Evolutionary conservation across 1,140 invertebrate species (phyloP), one percentile per base, ranked within the genome.

Genomic region (Bombus waltoni): DNA sequence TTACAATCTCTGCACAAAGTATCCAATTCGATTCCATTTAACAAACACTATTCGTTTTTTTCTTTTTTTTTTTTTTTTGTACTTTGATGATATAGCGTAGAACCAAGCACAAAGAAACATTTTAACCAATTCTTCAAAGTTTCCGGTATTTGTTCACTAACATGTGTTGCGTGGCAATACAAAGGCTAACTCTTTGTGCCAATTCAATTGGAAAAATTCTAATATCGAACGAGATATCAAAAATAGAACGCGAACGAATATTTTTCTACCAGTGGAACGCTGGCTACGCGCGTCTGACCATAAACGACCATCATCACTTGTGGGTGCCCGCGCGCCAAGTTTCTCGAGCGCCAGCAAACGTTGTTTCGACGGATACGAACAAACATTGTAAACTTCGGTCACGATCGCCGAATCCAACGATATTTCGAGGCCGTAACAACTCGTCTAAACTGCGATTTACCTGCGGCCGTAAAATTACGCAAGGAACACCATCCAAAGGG

Each of bases 351-450:
- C 25, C 2, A 28, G 18, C 25, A 40, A 38, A 4, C 22, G 44
- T 72, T 81, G 38, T 81, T 81, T 81, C 71, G 9, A 9, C 5
- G 22, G n/a, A 81, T 72, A 44, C n/a, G n/a, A 10, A 4, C n/a
- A 10, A 59, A 57, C 68, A 57, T 71, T 57, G 79, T 1, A 15
- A 38, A 78, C 38, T 44, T 65, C 1, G 8, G 10, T 57, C 73
- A 53, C 47, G 28, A 35, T 75, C 32, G n/a, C 22, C 22, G 40
- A 15, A 59, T 25, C 9, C 5, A 11, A 1, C 44, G 44, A 81
- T 81, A 81, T 81, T 71, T 81, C 66, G 25, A 2, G 15, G 18
- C 8, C 32, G 42, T 11, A 22, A 59, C 28, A 22, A 42, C 13
- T n/a, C 71, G 40, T 40, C 18, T 25, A 28, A 40, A 71, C 18